Evolutionary conservation across 2,888 invertebrate species (phyloP).

Genomic region (Tipula unca): DNA sequence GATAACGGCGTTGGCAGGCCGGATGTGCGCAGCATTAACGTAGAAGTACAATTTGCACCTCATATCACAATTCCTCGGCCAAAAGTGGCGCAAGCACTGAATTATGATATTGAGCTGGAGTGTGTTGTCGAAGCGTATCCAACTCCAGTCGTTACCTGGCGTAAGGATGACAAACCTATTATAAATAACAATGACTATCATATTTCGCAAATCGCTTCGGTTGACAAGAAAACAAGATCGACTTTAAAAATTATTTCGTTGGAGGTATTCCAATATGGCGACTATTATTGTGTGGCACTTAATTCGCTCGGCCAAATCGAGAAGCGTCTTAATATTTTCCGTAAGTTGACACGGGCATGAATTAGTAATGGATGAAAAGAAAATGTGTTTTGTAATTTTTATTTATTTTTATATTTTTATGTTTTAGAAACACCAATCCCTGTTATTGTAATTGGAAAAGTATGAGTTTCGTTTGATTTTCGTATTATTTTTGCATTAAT

Average conservation of each 20-base stretch:
- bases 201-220: constrained; percentile 31
- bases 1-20: constrained; percentile 38
- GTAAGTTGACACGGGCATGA: constrained; percentile 20
- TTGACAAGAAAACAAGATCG: constrained; percentile 28
- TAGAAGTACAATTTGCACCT: constrained; percentile 40
- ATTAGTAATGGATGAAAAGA: not conserved
- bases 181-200: constrained; percentile 24
- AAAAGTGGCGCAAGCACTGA: constrained; percentile 37
- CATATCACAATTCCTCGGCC: constrained; percentile 37
- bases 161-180: constrained; percentile 23
- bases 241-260: constrained; percentile 2
- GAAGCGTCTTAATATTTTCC: constrained; percentile 37
- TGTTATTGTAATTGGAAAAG: constrained; percentile 14
- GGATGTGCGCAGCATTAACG: constrained; percentile 33
- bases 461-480: not conserved
- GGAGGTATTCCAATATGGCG: constrained; percentile 33
- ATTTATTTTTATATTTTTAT: not conserved
- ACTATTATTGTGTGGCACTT: constrained; percentile 40
- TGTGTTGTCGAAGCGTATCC: constrained; percentile 40
- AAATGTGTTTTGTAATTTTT: constrained; percentile 14
- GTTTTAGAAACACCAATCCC: constrained; percentile 16
- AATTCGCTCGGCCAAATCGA: constrained; percentile 39
- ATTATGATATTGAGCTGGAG: constrained; percentile 35
- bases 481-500: not conserved
- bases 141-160: constrained; percentile 39